phyloP scores from a whole-genome alignment of 1,140 invertebrate species.

The Aphis gossypii region DNA sequence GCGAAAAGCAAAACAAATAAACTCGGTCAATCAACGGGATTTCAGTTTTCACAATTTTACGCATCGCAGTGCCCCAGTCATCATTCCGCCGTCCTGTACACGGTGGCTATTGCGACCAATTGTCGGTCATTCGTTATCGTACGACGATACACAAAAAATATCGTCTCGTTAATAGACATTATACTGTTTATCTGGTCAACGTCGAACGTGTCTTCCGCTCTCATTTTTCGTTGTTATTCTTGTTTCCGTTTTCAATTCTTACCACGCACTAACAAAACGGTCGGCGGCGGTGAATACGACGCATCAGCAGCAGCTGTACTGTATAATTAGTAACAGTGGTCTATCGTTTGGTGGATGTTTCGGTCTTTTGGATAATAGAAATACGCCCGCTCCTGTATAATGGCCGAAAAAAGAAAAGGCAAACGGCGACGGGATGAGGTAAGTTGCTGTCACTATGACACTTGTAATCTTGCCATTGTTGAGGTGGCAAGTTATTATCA shows the following conservation, averaged over 20 bases:
- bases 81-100: background rate
- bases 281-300: too few relatives aligned
- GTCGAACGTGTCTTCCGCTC: background rate
- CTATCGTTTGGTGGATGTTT: background rate
- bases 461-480: background rate
- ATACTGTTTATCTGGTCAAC: background rate
- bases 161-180: background rate
- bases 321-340: background rate
- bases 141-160: background rate
- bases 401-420: slow-evolving; percentile 79
- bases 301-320: background rate
- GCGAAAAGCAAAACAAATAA: slow-evolving; percentile 42
- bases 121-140: background rate
- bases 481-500: background rate
- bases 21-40: slow-evolving; percentile 56
- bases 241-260: background rate
- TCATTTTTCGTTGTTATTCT: background rate
- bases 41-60: background rate
- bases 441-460: slow-evolving; percentile 63
- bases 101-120: too few relatives aligned
- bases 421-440: slow-evolving; percentile 67
- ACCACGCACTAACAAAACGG: background rate
- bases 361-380: background rate
- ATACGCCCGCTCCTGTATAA: slow-evolving; percentile 62
- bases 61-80: background rate